Evolutionary conservation across 2,888 invertebrate species (phyloP), one percentile per base, ranked within the genome.

Genomic region (Griposia aprilina): DNA sequence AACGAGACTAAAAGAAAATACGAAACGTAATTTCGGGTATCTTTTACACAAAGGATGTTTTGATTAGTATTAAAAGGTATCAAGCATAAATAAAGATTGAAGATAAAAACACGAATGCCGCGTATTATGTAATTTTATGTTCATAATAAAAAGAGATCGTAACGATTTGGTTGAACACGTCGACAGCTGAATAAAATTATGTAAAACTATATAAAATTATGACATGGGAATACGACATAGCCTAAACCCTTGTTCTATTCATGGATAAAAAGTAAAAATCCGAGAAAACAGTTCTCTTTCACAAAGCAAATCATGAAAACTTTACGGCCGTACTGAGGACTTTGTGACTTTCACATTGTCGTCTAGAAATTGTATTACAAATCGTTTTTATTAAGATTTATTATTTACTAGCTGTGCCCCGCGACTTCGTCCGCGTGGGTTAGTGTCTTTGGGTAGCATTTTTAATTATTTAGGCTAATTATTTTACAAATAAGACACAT

Each of bases 1-100:
- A 88, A 86, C 81, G 75, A 79, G 83, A 83, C 80, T 82, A 81
- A 89, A 89, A 88, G 86, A 90, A 89, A 90, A 89, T 81, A 86
- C 82, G 78, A 85, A 89, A 87, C 81, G 82, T 86, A 85, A 88
- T 87, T 88, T 88, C 73, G 76, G 67, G 82, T 80, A 88, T 86
- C 82, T 85, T 87, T 86, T 80, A 83, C 79, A 83, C 83, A 83
- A 87, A 82, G 84, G 86, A 84, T 83, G 82, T 85, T 88, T 85
- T 85, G 84, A 86, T 90, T 85, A 85, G 82, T 81, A 78, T 84
- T 82, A 74, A 80, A 84, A 83, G 81, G 83, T 87, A 80, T 80
- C 30, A 77, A 76, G 78, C 41, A 73, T 71, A 66, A 75, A 77
- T 82, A 82, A 85, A 83, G 76, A 81, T 86, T 78, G 52, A 67